Evolutionary conservation across 2,888 invertebrate genomes (phyloP), one percentile per base, ranked within the genome.

Genomic region (Parelbella ahira): DNA sequence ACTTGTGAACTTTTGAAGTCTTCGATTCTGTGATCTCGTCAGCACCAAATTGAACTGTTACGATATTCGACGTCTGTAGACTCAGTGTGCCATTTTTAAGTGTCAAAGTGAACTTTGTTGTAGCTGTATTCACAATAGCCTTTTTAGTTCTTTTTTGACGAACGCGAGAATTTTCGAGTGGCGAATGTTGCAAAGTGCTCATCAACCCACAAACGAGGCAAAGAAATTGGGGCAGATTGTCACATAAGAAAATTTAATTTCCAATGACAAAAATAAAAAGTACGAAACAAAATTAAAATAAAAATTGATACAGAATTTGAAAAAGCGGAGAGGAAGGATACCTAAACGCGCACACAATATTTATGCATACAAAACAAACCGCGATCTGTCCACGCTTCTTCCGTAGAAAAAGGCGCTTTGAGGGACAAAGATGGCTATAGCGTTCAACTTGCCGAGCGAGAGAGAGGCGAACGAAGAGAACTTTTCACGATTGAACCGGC

Each of bases 401-500:
- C 65, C 78, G 81, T 73, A 82, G 84, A 71, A 81, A 81, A 78
- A 65, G 68, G 60, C 58, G 54, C 56, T 60, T 55, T 49, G 63
- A 60, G 53, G 72, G 74, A 80, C 72, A 79, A 78, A 79, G 76
- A 89, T 89, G 89, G 89, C 89, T 64, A 89, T 89, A 78, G 89
- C 89, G 55, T 89, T 89, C 72, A 86, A 88, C 74, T 65, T 89
- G 61, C 89, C 89, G 57, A 81, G 88, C 58, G 89, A 89, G 67
- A 76, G 87, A 73, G 89, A 89, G 68, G 83, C 88, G 50, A 67
- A 86, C 29, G 89, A 89, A 68, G 89, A 89, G 71, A 83, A 88
- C 74, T 89, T 89, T 71, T 87, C 89, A 55, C 76, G 88, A 51
- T 73, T 89, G 76, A 89, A 89, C 76, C 86, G 89, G 67, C 88